phyloP scores from a whole-genome alignment of 2,888 invertebrate species.

The Pycnomerus fuliginosus region DNA sequence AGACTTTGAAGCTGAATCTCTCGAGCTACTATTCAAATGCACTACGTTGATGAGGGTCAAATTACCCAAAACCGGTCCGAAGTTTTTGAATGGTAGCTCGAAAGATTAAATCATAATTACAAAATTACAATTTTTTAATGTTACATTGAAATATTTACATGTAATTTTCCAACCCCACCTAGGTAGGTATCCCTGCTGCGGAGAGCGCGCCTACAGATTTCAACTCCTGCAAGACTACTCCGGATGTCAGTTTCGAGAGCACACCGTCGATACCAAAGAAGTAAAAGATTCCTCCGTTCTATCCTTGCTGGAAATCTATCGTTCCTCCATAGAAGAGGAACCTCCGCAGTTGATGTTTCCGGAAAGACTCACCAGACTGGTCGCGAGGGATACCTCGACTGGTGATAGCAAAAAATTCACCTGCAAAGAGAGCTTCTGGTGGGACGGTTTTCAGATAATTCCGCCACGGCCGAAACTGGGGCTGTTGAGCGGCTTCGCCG shows the following conservation, averaged over 20 bases:
- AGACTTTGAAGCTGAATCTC: too few species aligned
- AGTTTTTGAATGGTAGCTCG: too few species aligned
- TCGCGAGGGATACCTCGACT: slow-evolving; percentile 57
- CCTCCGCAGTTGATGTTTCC: slow-evolving; percentile 69
- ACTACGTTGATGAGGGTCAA: too few species aligned
- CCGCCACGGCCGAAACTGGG: slow-evolving; percentile 65
- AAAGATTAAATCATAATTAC: slow-evolving; percentile 2
- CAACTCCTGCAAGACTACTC: slow-evolving; percentile 65
- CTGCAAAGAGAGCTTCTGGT: slow-evolving; percentile 71
- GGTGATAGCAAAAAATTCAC: slow-evolving; percentile 54
- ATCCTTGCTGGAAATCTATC: slow-evolving; percentile 59
- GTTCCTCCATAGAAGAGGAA: slow-evolving; percentile 62
- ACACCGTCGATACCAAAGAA: slow-evolving; percentile 67
- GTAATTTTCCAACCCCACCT: too few species aligned
- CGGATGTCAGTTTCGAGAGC: slow-evolving; percentile 75
- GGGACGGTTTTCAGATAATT: slow-evolving; percentile 68
- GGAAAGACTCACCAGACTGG: slow-evolving; percentile 66
- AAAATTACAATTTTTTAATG: not conserved
- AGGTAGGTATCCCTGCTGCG: slow-evolving; percentile 80
- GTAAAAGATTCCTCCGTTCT: slow-evolving; percentile 68
- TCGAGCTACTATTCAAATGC: too few species aligned
- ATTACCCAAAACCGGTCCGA: too few species aligned
- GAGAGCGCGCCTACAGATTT: slow-evolving; percentile 77
- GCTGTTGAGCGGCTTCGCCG: slow-evolving; percentile 54
- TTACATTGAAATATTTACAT: not conserved